These are phyloP conservation scores for Drosophila imparisetae DNA, from an alignment of 2,888 invertebrate genomes.

Conservation along the genomic window DNA sequence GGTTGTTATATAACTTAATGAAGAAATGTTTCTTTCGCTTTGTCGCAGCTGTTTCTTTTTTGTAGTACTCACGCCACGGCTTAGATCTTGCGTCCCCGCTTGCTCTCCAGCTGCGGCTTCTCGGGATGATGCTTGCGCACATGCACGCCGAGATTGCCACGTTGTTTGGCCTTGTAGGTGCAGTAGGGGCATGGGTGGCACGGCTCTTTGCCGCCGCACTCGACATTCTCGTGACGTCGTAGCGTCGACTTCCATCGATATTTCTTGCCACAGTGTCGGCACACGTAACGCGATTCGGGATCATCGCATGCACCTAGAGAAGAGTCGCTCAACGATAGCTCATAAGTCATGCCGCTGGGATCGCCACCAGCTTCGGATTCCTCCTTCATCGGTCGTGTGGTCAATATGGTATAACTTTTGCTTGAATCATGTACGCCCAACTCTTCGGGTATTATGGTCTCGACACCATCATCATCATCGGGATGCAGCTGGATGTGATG, in stretches of 20 bases:
- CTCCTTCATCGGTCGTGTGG: slow-evolving; percentile 84
- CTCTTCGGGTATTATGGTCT: slow-evolving; percentile 78
- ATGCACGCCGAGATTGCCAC: slow-evolving; percentile 93
- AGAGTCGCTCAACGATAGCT: slow-evolving; percentile 83
- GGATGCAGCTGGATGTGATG: slow-evolving; percentile 71
- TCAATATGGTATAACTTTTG: slow-evolving; percentile 84
- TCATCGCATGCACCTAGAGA: slow-evolving; percentile 84
- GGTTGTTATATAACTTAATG: slow-evolving; percentile 43
- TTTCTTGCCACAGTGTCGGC: slow-evolving; percentile 93
- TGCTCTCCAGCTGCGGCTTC: slow-evolving; percentile 84
- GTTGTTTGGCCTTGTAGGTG: slow-evolving; percentile 91
- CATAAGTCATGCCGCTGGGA: slow-evolving; percentile 82
- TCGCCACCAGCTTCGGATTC: slow-evolving; percentile 76
- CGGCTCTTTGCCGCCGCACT: slow-evolving; percentile 93
- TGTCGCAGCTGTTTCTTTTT: slow-evolving; percentile 35
- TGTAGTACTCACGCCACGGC: slow-evolving; percentile 39
- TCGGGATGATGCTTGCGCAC: slow-evolving; percentile 90
- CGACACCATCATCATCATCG: slow-evolving; percentile 74
- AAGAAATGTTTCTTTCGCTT: slow-evolving; percentile 27
- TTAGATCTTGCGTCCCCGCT: slow-evolving; percentile 83
- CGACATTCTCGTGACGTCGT: slow-evolving; percentile 92
- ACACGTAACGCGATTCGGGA: slow-evolving; percentile 88
- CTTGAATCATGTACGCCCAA: slow-evolving; percentile 80
- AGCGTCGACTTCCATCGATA: slow-evolving; percentile 95
- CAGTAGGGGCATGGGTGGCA: slow-evolving; percentile 93